Evolutionary conservation across 2,113 vertebrate species (phyloP), one percentile per base, ranked within the genome.

Genomic region (Clupea harengus): DNA sequence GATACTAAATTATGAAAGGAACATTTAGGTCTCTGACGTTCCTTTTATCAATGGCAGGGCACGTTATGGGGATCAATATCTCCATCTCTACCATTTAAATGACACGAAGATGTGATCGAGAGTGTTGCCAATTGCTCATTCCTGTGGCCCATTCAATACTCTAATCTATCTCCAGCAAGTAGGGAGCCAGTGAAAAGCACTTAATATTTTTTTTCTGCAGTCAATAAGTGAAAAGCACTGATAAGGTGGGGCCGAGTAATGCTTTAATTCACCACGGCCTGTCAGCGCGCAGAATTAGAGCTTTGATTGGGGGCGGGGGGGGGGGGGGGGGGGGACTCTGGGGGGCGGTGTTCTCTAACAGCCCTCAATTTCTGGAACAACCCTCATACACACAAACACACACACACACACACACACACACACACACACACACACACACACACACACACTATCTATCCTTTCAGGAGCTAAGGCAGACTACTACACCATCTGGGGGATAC

Each of bases 31-130:
- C 72, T 44, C 18, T 18, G 18, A 1, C 28, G 28, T 18, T 78
- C 25, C 4, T 32, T 78, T 78, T 10, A 78, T 78, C 72, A 32
- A 32, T 15, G 72, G 32, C 72, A 44, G 72, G 25, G 4, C 10
- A 32, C 28, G 72, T 39, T 39, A 32, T 22, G 18, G 18, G 28
- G 15, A 78, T 78, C 72, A 44, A 78, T 78, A 78, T 32, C n/a
- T 39, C 72, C 72, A 78, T 78, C 72, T 17, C 7, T 39, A 78
- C 72, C 72, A 78, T 32, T 78, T 78, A 78, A 72, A 72, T 32
- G 64, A 32, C 64, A 44, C 72, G 11, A 10, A 78, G 25, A 78
- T 20, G 54, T 60, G 54, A 60, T 20, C 20, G 54, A 60, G n/a
- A 67, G 64, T 11, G 9, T 67, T 28, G n/a, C 28, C 72, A 15